A percentile compares a stretch with the other conserved stretches of the same genome.
phyloP scores from a whole-genome alignment of 2,113 vertebrate genomes.

The Gracilinanus agilis region DNA sequence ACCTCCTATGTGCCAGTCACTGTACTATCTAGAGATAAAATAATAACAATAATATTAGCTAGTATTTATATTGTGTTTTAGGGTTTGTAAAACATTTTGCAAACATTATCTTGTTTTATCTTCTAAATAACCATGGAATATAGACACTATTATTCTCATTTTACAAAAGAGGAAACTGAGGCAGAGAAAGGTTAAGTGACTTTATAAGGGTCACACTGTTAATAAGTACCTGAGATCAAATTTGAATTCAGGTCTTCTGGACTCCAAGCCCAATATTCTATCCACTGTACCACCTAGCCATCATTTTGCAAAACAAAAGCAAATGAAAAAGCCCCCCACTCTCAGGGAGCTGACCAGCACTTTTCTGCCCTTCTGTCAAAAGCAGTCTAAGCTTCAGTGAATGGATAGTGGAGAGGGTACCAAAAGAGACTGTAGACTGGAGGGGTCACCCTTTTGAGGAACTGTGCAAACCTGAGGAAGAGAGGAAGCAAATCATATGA shows the following conservation, averaged over 20 bases:
- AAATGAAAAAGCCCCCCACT: too few species aligned
- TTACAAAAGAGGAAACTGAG: neutral
- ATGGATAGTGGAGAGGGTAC: neutral
- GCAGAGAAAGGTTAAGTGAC: neutral
- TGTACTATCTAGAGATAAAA: neutral
- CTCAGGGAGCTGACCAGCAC: neutral
- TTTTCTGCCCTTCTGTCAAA: neutral
- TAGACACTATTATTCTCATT: neutral
- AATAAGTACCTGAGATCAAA: neutral
- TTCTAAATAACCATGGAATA: neutral
- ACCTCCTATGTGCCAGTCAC: neutral
- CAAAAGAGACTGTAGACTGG: neutral
- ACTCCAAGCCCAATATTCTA: neutral
- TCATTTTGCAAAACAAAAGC: too few species aligned
- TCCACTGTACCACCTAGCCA: too few species aligned
- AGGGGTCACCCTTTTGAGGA: neutral
- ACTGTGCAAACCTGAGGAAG: neutral
- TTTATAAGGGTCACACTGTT: neutral
- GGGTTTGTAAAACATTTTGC: neutral
- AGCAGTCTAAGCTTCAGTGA: neutral
- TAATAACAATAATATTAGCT: neutral
- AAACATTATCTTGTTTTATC: neutral
- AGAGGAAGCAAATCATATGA: neutral
- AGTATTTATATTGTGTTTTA: neutral
- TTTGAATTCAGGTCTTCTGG: neutral